phyloP scores from a whole-genome alignment of 2,797 vertebrate species.

The Choloepus didactylus region DNA sequence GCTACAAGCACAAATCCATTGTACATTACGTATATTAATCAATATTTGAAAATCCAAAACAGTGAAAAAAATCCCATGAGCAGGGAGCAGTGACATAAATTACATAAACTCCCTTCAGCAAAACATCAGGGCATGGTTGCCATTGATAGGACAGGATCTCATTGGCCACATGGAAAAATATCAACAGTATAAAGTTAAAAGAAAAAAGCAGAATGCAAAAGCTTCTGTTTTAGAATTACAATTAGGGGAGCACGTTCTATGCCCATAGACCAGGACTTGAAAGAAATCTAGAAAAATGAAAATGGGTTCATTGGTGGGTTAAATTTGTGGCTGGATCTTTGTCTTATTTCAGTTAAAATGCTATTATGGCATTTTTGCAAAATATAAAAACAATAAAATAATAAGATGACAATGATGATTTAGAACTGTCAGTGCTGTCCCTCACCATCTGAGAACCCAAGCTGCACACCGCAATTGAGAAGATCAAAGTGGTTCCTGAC shows the following conservation, averaged over 20 bases:
- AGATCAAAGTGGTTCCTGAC: neutral
- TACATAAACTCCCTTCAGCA: neutral
- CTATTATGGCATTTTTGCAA: neutral
- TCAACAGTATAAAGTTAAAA: neutral
- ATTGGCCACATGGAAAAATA: neutral
- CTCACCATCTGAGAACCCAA: neutral
- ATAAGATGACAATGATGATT: neutral
- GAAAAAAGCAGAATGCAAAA: neutral
- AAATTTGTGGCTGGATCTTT: neutral
- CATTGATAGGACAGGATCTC: neutral
- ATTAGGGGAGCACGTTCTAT: neutral
- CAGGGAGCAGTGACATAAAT: neutral
- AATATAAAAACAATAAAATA: neutral
- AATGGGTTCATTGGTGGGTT: neutral
- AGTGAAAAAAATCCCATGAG: neutral
- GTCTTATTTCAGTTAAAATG: neutral
- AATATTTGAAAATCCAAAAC: constrained; percentile 30
- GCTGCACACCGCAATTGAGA: neutral
- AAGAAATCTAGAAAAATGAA: neutral
- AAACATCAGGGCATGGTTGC: neutral
- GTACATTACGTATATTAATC: neutral
- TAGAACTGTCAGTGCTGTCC: neutral
- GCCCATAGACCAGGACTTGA: neutral
- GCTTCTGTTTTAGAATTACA: neutral
- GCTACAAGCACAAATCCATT: neutral